Base-by-base conservation (phyloP, 2,888 invertebrate species). In the Philhelius pedissequus region DNA sequence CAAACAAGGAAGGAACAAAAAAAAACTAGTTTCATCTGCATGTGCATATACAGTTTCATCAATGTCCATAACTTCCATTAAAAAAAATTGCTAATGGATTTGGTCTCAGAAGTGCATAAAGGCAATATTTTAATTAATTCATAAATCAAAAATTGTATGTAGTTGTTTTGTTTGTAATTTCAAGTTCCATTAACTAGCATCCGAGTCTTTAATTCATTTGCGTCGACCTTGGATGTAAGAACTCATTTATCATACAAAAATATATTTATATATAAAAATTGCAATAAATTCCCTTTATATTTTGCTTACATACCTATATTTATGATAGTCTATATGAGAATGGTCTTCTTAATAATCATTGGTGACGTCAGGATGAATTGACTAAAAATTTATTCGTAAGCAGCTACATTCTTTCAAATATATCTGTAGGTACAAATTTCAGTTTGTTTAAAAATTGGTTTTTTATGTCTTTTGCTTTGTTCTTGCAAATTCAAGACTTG, bases 51-150 rank as follows among this genome's bases (percentile, higher is more conserved):
- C 8, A 45, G 4, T 11, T 45, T 45, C 8, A 20, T 20, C 20
- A 20, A 20, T 20, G 4, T 11, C 18, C 7, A 43, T 8, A 38
- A 3, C 1, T 38, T n/a, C 6, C 5, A 38, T 38, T 15, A 40
- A n/a, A n/a, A n/a, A n/a, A n/a, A n/a, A n/a, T n/a, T n/a, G n/a
- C 38, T 40, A 54, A 56, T 56, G 56, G 22, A 56, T 56, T 20
- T 3, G 2, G 18, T 32, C 32, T 56, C 22, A 8, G 13, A 56
- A 56, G 7, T 20, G 15, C 13, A 30, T 13, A 50, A 50, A 52
- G 15, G 4, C 7, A 62, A 35, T 43, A 62, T 60, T 50, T 76
- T 9, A 69, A 25, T 18, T 18, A 20, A 50, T n/a, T n/a, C n/a
- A n/a, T 25, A 70, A 70, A 58, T 43, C 27, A 35, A 6, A 50